Evolutionary conservation across 1,140 invertebrate genomes (phyloP).

Genomic region (Thaumetopoea pityocampa): DNA sequence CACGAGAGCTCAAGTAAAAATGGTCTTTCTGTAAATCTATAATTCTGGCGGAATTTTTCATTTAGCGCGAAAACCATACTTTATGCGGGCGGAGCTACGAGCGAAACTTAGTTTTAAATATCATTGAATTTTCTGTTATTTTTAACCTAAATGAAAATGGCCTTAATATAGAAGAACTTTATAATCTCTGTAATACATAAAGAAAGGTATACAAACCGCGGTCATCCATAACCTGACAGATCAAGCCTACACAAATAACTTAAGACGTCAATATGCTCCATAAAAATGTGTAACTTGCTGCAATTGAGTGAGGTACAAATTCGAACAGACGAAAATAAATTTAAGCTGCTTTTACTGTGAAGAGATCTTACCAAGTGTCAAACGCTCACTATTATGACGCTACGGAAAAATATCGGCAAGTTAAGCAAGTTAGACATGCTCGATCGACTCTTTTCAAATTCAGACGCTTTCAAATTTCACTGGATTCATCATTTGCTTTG

Average conservation of each 20-base stretch:
- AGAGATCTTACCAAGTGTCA: constrained; percentile 37
- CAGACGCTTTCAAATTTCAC: constrained; percentile 28
- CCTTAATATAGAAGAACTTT: constrained; percentile 1
- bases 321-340: constrained; percentile 2
- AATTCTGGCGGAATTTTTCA: no score
- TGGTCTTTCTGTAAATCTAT: no score
- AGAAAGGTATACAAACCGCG: constrained; percentile 32
- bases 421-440: constrained; percentile 45
- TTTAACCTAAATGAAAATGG: background rate
- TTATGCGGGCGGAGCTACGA: no score
- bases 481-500: constrained; percentile 34
- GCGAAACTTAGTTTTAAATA: no score
- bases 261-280: constrained; percentile 3
- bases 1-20: no score
- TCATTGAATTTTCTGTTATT: background rate
- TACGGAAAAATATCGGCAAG: constrained; percentile 44
- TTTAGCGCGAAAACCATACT: no score
- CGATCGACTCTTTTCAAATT: constrained; percentile 34
- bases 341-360: constrained; percentile 9
- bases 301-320: constrained; percentile 12
- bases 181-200: constrained; percentile 12
- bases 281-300: constrained; percentile 6
- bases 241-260: constrained; percentile 5
- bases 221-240: constrained; percentile 35
- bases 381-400: constrained; percentile 45